Base-by-base conservation (phyloP, 2,888 invertebrate species). In the Ypsolopha sequella region DNA sequence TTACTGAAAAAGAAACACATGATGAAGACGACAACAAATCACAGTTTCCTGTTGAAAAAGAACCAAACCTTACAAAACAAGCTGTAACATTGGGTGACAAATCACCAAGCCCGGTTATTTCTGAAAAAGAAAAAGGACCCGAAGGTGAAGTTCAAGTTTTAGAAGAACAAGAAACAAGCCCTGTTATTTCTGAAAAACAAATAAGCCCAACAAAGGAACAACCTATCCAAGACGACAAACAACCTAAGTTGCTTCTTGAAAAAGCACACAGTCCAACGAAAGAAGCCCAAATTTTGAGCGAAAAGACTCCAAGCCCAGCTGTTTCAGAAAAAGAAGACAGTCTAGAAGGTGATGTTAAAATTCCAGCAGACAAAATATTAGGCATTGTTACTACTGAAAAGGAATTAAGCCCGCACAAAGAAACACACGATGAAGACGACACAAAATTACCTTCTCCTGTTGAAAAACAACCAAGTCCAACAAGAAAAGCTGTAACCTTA, bases 211-310 rank as follows among this genome's bases (percentile, higher is more conserved):
- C 4, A 3, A 24, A 24, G 4, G 24, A 24, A 0, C 58, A 56
- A 24, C 55, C 50, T 0, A 36, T 38, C 0, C 51, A 46, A 10
- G 36, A 44, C 2, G 58, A 57, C 0, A 61, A 60, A 6, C 45
- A n/a, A 24, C 24, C 24, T 24, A 46, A 33, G 7, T 9, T 13
- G 3, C 11, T 3, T 3, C 10, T 9, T 8, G 9, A 9, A 33
- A 53, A 51, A 47, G 24, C 48, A 0, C 24, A 49, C 1, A 54
- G 47, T 34, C 48, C 41, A 34, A 36, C 41, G 14, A 50, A 54
- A 33, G 13, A 48, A 39, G 33, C 6, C 41, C 24, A 24, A 24
- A 24, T 24, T 24, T 24, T 24, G 24, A 33, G 33, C 2, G 9
- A 9, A 10, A 33, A 1, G 3, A 7, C 33, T n/a, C n/a, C 39